These are phyloP conservation scores for Saturnia pavonia DNA, from an alignment of 2,888 invertebrate species.

Conservation along the genomic window DNA sequence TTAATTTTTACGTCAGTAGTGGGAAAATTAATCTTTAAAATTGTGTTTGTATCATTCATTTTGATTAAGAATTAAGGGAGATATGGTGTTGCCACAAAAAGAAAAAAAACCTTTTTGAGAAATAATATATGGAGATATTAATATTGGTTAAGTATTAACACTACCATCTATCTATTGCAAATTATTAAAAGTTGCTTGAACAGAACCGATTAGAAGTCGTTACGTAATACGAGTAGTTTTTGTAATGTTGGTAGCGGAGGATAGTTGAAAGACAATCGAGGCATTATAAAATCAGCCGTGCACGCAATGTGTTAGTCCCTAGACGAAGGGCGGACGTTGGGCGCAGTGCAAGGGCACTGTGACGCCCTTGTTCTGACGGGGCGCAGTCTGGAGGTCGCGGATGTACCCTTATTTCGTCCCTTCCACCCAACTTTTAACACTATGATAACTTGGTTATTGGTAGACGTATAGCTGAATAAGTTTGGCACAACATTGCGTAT, in stretches of 20 bases:
- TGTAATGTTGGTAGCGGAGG: constrained; percentile 27
- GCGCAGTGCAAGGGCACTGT: constrained; percentile 68
- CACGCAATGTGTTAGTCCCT: constrained; percentile 27
- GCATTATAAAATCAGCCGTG: constrained; percentile 31
- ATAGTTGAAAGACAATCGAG: constrained; percentile 30
- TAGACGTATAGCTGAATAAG: constrained; percentile 30
- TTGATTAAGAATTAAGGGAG: no score
- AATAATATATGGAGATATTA: not conserved
- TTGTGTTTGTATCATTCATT: no score
- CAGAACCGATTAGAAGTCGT: not conserved
- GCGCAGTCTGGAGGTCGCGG: constrained; percentile 77
- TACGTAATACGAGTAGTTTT: constrained; percentile 26
- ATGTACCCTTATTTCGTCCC: constrained; percentile 65
- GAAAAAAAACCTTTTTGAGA: no score
- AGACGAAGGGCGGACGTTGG: constrained; percentile 57
- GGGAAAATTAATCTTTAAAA: no score
- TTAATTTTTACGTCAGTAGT: no score
- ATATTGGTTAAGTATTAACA: not conserved
- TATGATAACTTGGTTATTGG: constrained; percentile 37
- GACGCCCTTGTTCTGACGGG: constrained; percentile 67
- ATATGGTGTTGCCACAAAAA: no score
- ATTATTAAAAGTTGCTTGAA: not conserved
- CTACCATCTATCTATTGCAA: not conserved
- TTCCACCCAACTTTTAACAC: constrained; percentile 37
- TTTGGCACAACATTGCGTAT: constrained; percentile 11